Evolutionary conservation across 2,797 vertebrate genomes (phyloP).

Genomic region (Spondyliosoma cantharus): DNA sequence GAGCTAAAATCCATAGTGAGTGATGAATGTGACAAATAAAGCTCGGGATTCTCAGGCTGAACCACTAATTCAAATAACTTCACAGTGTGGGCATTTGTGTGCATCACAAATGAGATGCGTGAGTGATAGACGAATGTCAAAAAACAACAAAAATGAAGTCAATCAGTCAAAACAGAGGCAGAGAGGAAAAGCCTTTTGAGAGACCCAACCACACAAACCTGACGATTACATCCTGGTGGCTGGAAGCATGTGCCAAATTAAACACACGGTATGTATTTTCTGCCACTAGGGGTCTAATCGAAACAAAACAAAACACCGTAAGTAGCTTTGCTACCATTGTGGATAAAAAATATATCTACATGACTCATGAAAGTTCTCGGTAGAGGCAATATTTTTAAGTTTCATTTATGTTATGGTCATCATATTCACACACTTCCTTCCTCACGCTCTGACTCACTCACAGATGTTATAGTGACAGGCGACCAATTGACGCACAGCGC

Average conservation of each 20-base stretch:
- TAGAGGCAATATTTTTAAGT: too few species aligned
- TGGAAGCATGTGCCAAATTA: slow-evolving; percentile 31
- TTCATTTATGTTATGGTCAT: too few species aligned
- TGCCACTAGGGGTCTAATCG: too few species aligned
- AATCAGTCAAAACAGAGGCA: neutral
- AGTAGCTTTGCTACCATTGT: too few species aligned
- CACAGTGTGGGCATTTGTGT: slow-evolving; percentile 21
- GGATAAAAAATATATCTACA: too few species aligned
- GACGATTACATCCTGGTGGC: slow-evolving; percentile 56
- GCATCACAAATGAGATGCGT: slow-evolving; percentile 38
- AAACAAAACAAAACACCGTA: too few species aligned
- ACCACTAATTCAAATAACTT: slow-evolving; percentile 46
- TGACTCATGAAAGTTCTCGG: too few species aligned
- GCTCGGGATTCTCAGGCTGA: slow-evolving; percentile 31
- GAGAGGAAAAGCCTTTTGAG: slow-evolving; percentile 14
- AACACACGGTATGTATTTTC: too few species aligned
- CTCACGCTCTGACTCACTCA: too few species aligned
- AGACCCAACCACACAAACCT: slow-evolving; percentile 44
- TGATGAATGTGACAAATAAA: slow-evolving; percentile 53
- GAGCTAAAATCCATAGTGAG: slow-evolving; percentile 40
- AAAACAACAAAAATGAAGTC: slow-evolving; percentile 3
- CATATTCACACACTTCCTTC: too few species aligned
- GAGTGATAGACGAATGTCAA: slow-evolving; percentile 29
- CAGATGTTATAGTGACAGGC: too few species aligned
- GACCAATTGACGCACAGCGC: too few species aligned